Percentiles rank a stretch among this genome's conserved stretches.
phyloP scores from a whole-genome alignment of 2,113 vertebrate genomes.

The Sialia sialis region DNA sequence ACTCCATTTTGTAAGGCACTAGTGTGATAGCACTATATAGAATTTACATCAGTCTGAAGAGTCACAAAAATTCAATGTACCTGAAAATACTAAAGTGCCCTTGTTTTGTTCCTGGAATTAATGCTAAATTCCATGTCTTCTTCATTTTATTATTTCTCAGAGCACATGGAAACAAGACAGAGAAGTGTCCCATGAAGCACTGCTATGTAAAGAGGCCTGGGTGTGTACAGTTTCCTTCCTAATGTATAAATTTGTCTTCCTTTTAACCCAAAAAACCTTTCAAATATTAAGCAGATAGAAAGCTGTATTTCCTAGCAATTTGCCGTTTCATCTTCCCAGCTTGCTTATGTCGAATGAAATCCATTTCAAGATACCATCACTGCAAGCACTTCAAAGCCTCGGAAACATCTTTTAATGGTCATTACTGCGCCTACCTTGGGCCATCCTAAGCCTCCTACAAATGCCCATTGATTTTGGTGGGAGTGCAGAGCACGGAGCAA shows the following conservation, averaged over 20 bases:
- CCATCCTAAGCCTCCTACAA: not conserved
- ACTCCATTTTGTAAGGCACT: not conserved
- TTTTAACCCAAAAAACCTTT: not conserved
- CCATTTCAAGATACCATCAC: not conserved
- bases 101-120: not conserved
- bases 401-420: not conserved
- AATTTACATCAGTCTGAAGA: not conserved
- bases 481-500: not conserved
- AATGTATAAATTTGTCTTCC: not conserved
- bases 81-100: not conserved
- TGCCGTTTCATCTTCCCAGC: not conserved
- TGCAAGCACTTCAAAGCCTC: not conserved
- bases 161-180: not conserved
- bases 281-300: not conserved
- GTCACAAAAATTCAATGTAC: not conserved
- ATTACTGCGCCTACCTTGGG: not conserved
- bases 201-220: not conserved
- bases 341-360: not conserved
- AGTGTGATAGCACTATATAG: not conserved
- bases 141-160: not conserved
- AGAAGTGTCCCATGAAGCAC: not conserved
- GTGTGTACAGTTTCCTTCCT: not conserved
- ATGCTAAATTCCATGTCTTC: not conserved
- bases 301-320: not conserved
- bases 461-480: not conserved